These are phyloP conservation scores for Drosophila niveifrons DNA, from an alignment of 2,888 invertebrate genomes.

Conservation along the genomic window DNA sequence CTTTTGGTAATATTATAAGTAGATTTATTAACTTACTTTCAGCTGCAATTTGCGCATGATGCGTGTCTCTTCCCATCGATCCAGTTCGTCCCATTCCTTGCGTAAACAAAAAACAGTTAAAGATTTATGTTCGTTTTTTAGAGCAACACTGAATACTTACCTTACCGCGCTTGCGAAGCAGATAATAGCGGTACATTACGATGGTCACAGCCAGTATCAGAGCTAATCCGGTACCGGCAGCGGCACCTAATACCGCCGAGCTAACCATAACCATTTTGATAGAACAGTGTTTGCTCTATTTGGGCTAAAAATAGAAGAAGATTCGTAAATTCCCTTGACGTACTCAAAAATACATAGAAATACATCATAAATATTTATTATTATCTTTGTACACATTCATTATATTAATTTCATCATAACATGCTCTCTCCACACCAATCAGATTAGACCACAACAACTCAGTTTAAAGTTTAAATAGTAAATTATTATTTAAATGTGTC, in stretches of 20 bases:
- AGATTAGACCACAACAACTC: neutral
- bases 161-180: conserved; percentile 87
- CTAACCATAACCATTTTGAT: conserved; percentile 87
- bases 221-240: conserved; percentile 89
- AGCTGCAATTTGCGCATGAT: conserved; percentile 84
- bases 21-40: conserved; percentile 75
- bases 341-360: too few relatives aligned
- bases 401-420: neutral
- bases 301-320: neutral
- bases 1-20: too few relatives aligned
- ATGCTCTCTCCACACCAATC: neutral
- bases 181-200: conserved; percentile 89
- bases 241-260: conserved; percentile 89
- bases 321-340: neutral
- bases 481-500: conserved; percentile 7
- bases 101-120: neutral
- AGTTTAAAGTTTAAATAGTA: neutral
- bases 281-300: neutral
- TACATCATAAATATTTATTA: conserved; percentile 1
- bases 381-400: neutral
- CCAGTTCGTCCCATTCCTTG: conserved; percentile 87
- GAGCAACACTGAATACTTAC: conserved; percentile 59
- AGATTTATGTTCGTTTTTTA: neutral
- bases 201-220: conserved; percentile 89
- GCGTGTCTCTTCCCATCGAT: conserved; percentile 86